Evolutionary conservation across 2,888 invertebrate species (phyloP).

Genomic region (Chalcis sispes): DNA sequence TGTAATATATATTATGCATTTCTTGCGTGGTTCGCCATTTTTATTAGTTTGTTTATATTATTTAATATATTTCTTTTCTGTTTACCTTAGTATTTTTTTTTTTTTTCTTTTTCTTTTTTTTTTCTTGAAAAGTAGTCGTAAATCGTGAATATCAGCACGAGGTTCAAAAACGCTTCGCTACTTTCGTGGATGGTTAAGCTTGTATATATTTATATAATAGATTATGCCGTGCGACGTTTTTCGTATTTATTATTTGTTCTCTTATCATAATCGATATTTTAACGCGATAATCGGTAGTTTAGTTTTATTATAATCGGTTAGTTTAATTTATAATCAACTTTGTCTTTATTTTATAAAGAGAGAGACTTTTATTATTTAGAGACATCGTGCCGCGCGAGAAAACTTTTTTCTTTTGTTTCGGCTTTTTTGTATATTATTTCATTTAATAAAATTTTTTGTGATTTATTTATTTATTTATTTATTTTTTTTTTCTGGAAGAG

Average conservation of each 20-base stretch:
- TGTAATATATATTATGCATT: not conserved
- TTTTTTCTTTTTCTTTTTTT: not conserved
- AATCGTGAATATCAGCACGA: slow-evolving; percentile 11
- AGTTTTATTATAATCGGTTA: slow-evolving; percentile 6
- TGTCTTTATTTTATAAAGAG: not conserved
- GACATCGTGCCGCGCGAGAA: slow-evolving; percentile 30
- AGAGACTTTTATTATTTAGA: slow-evolving; percentile 6
- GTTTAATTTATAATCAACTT: not conserved
- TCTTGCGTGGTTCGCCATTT: not conserved
- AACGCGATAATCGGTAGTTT: not conserved
- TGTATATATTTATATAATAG: slow-evolving; percentile 28
- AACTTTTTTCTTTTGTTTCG: not conserved
- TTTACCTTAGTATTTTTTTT: not conserved
- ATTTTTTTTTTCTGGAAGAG: not conserved
- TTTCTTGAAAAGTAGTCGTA: slow-evolving; percentile 17
- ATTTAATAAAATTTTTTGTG: not conserved
- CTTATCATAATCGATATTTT: slow-evolving; percentile 12
- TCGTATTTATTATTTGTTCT: no score
- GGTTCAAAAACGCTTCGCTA: slow-evolving; percentile 39
- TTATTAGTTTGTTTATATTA: slow-evolving; percentile 12
- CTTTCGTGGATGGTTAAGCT: slow-evolving; percentile 46
- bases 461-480: not conserved
- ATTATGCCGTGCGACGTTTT: not conserved
- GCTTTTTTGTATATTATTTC: slow-evolving; percentile 4
- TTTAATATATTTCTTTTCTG: slow-evolving; percentile 10